Base-by-base conservation (phyloP, 2,888 invertebrate species). In the Pollenia labialis region DNA sequence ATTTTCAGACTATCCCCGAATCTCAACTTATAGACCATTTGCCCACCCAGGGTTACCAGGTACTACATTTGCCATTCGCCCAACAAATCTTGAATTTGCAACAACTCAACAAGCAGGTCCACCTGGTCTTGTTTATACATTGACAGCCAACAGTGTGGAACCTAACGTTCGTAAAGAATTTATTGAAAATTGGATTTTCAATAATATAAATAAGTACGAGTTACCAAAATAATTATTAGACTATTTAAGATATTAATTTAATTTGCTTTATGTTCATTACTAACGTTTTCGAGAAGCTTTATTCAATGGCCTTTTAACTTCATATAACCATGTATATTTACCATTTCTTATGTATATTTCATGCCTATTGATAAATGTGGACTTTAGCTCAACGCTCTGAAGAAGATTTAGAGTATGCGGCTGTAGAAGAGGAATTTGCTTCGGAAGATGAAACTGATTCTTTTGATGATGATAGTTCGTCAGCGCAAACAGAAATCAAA, bases 131-230 rank as follows among this genome's bases (percentile, higher is more conserved):
- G 18, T 23, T 46, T 12, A 12, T 68, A 8, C 4, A 6, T 32
- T 32, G 32, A 14, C 18, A 12, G 18, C 14, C 16, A 71, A 44
- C 4, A 69, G 4, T n/a, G 48, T 50, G 16, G 32, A 44, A 46
- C 66, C 85, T 0, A 84, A 82, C 87, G 81, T 91, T 84, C 94
- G 96, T 90, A 95, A 94, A 93, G 93, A 94, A 90, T 96, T 96
- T 92, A 95, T 96, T 68, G 96, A 96, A 94, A 95, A 95, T 87
- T 96, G 96, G 96, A 94, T 95, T 90, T 94, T 94, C 32, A 46
- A 68, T n/a, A 68, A 80, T 46, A 48, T 81, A 8, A 60, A 76
- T 16, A 81, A 76, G 85, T 68, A 32, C 4, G 50, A 50, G 14
- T 18, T 32, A 32, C 32, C 4, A 4, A 8, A 46, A 12, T 23